Evolutionary conservation across 2,113 vertebrate genomes (phyloP).

Genomic region (Eira barbara): DNA sequence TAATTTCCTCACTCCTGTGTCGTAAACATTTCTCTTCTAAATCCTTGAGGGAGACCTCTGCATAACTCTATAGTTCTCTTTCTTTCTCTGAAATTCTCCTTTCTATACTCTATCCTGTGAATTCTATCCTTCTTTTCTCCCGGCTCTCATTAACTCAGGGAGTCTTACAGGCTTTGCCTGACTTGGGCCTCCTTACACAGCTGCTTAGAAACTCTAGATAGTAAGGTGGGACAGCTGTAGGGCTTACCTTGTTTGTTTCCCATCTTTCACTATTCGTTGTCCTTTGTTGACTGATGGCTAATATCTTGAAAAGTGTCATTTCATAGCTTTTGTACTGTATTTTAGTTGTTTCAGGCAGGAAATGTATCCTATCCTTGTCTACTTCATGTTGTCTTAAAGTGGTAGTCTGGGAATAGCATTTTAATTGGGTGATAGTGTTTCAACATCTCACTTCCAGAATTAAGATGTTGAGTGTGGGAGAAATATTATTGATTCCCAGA

Average conservation of each 20-base stretch:
- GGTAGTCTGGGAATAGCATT: constrained; percentile 11
- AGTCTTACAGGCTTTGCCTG: not conserved
- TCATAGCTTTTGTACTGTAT: constrained; percentile 33
- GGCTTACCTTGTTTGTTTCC: not conserved
- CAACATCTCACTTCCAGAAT: constrained; percentile 40
- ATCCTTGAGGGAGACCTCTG: not conserved
- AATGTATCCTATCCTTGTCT: not conserved
- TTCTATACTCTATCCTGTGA: not conserved
- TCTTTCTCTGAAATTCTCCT: not conserved
- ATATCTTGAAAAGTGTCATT: constrained; percentile 32
- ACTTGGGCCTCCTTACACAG: not conserved
- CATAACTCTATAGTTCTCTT: not conserved
- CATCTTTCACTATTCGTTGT: constrained; percentile 28
- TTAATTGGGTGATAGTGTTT: constrained; percentile 31
- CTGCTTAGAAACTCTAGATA: not conserved
- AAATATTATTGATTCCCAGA: not conserved
- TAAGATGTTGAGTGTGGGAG: not conserved
- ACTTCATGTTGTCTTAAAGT: constrained; percentile 46
- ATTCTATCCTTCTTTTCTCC: not conserved
- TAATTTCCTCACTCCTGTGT: not conserved
- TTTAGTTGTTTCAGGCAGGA: constrained; percentile 26
- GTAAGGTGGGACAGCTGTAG: not conserved
- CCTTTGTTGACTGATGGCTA: constrained; percentile 17
- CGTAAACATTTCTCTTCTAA: not conserved
- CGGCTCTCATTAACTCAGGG: not conserved